Base-by-base conservation (phyloP, 2,888 invertebrate species). In the Alsophila aescularia region DNA sequence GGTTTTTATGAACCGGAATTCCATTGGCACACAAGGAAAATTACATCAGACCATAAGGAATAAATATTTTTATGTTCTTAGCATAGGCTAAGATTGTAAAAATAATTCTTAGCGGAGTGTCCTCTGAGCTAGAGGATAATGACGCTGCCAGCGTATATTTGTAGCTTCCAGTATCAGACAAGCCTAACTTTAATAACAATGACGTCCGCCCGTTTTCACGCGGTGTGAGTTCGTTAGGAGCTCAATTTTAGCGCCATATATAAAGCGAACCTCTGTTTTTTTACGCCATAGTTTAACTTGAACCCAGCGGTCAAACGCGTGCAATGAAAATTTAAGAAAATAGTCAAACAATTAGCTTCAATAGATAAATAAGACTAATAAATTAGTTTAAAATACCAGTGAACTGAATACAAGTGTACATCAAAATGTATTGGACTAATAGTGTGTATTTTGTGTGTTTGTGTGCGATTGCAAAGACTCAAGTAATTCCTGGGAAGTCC, bases 171-270 rank as follows among this genome's bases (percentile, higher is more conserved):
- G 51, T 83, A 67, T 48, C n/a, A 0, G 3, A 52, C 68, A 24
- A 13, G 1, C 78, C 69, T 75, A 71, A 67, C 63, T 67, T 75
- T 83, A 84, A 90, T 85, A 90, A 91, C 91, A 91, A 90, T 90
- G 90, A 85, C 88, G 85, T 90, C 88, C 87, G 89, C 79, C 60
- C 83, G 79, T 89, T 89, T 89, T 89, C 90, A 85, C 91, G 90
- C 87, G 79, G 75, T 62, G 65, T 82, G 81, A 70, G 74, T 85
- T 70, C 79, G 75, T 73, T 77, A 77, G 78, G 76, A 81, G 84
- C 72, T 83, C 85, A 82, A 80, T 86, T 87, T 83, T 78, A 85
- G 82, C 87, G 82, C 80, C 83, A 82, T 89, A 90, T 90, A 90
- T 86, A 91, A 88, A 79, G 70, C 75, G 69, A 73, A 45, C 69